phyloP scores from a whole-genome alignment of 23 tunicate genomes.

The Oikopleura albicans region DNA sequence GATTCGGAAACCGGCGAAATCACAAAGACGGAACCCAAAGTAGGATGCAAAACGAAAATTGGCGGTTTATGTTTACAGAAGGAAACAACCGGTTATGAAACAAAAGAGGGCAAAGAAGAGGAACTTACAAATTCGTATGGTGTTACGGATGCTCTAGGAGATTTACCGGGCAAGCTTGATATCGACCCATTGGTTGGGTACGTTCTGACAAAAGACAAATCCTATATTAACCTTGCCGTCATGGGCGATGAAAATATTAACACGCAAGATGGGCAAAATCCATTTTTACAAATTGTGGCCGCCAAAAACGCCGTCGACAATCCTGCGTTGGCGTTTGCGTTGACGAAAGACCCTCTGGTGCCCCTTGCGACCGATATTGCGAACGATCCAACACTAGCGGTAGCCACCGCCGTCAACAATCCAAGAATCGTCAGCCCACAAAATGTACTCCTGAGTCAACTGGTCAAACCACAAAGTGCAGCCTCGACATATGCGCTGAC shows the following conservation, averaged over 20 bases:
- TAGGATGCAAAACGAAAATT: not conserved
- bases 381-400: not conserved
- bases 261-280: not conserved
- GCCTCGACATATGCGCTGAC: not conserved
- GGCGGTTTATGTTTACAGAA: not conserved
- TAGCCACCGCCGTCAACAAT: not conserved
- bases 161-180: not conserved
- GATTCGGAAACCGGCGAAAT: not conserved
- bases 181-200: not conserved
- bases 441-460: not conserved
- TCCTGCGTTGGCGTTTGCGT: not conserved
- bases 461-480: not conserved
- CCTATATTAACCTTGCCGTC: not conserved
- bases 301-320: not conserved
- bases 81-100: not conserved
- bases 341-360: not conserved
- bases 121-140: not conserved
- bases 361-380: not conserved
- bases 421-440: not conserved
- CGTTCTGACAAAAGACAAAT: not conserved
- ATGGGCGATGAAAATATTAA: not conserved
- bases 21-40: not conserved
- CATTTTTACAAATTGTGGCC: not conserved
- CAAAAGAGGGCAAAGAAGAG: not conserved
- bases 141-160: not conserved